Base-by-base conservation (phyloP, 1,140 invertebrate genomes). In the Brachionus koreanus region DNA sequence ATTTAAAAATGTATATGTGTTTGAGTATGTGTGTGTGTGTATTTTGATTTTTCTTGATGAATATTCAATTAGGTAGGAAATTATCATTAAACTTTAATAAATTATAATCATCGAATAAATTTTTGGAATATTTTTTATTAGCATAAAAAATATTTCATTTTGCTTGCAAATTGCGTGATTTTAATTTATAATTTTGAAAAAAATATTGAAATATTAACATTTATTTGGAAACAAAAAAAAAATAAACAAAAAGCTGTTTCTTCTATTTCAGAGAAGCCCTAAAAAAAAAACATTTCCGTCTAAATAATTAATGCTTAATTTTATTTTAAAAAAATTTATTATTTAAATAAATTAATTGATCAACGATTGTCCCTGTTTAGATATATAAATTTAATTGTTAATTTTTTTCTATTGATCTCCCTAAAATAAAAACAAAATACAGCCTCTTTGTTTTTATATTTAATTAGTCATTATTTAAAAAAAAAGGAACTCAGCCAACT, bases 21-120 rank as follows among this genome's bases (percentile, higher is more conserved):
- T n/a, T n/a, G n/a, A n/a, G n/a, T 19, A n/a, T 57, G 6, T 57
- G 7, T 69, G 16, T 42, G 13, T 69, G 25, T 67, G 25, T n/a
- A n/a, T 67, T 67, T 67, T 67, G n/a, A 13, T 37, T 39, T 39
- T n/a, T 69, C 35, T 39, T 69, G 65, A 69, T 39, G 35, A 69
- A 16, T 69, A 69, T 69, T 39, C 35, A 69, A 69, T 69, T 37
- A 39, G n/a, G 65, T 19, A 69, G 33, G 37, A 39, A 39, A 69
- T 69, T 39, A 39, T 69, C 33, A 69, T 69, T 69, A n/a, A 19
- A 37, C 33, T 37, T 39, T 42, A 39, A 19, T 37, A 69, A 39
- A 69, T 37, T 65, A 65, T 65, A 65, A 65, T 33, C 33, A 65
- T 65, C 10, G 63, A 33, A 65, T 65, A 35, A 65, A 65, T 33